Evolutionary conservation across 1,140 invertebrate species (phyloP), one percentile per base, ranked within the genome.

Genomic region (Calephelis virginiensis): DNA sequence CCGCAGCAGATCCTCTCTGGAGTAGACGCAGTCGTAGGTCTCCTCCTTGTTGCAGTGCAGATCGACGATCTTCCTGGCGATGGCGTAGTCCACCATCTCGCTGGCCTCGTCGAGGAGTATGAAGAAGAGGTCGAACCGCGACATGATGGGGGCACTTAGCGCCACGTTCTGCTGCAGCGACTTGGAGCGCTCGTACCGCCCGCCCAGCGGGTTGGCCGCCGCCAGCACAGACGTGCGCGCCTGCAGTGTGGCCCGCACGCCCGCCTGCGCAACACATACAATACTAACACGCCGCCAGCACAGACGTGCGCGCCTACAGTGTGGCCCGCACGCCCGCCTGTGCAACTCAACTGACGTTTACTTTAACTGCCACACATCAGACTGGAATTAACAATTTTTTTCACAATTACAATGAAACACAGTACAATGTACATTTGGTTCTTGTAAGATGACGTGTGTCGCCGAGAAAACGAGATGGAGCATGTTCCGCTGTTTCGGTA

Each of bases 41-140:
- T 95, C 94, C 60, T 93, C 91, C 63, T 95, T 95, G 76, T 97
- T 95, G 62, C 95, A 95, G 83, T 99, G 99, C 43, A 99, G 90
- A 83, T 99, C 97, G 0, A 99, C 95, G 73, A 99, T 99, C 83
- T 98, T 96, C 63, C 96, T 94, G 0, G 99, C 99, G 69, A 99
- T 99, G 0, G 97, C 97, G 85, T 98, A 99, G 91, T 99, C 98
- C 2, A 97, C 94, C 68, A 91, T 92, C 69, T 92, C 89, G 12
- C 86, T 90, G 56, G 75, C 82, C 64, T 89, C 86, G 50, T 89
- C 86, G 6, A 99, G 96, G 0, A 99, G 92, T 76, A 99, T 98
- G 91, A 99, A 99, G 91, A 99, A 99, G 0, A 99, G 92, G 93
- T 99, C 99, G 88, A 99, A 99, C 82, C 99, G 93, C 0, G 99